Base-by-base conservation (phyloP, 2,888 invertebrate species). In the Troides oblongomaculatus region DNA sequence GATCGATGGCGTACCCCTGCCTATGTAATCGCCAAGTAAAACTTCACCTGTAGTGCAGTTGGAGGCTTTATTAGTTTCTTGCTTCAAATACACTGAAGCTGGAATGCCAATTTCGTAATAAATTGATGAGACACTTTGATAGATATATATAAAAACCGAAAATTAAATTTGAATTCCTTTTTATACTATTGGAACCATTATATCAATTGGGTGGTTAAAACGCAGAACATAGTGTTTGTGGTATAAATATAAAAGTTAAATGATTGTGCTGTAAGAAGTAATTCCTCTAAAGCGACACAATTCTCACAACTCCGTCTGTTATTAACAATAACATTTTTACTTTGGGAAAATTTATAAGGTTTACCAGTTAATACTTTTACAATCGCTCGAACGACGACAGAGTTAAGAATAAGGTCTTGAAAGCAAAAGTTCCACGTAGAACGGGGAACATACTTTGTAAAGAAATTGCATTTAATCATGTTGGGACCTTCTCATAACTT, bases 391-490 rank as follows among this genome's bases (percentile, higher is more conserved):
- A 76, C 79, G 80, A 79, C 75, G 76, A 74, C 72, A 72, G 76
- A 82, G 79, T 78, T 78, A 79, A 83, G 82, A 84, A 84, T 79
- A 78, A 79, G 79, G 77, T 79, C 80, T 79, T 79, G 79, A 84
- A 84, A 86, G 84, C 78, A 84, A 87, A 90, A 90, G 84, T 90
- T 90, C 75, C 78, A 78, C 78, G 78, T 79, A 83, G 79, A 82
- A 82, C 81, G 77, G 76, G 78, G 82, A 81, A 85, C 87, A 91
- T 89, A 89, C 87, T 90, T 91, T 80, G 78, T 81, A 81, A 90
- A 90, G 89, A 90, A 90, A 91, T 90, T 89, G 90, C 90, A 90
- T 90, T 90, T 87, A 87, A 88, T 89, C 86, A 90, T 88, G 84
- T 87, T 83, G 82, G 81, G 83, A 87, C 84, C 80, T 80, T 77